Evolutionary conservation across 2,888 invertebrate genomes (phyloP).

Genomic region (Ichneumoninae sp.): DNA sequence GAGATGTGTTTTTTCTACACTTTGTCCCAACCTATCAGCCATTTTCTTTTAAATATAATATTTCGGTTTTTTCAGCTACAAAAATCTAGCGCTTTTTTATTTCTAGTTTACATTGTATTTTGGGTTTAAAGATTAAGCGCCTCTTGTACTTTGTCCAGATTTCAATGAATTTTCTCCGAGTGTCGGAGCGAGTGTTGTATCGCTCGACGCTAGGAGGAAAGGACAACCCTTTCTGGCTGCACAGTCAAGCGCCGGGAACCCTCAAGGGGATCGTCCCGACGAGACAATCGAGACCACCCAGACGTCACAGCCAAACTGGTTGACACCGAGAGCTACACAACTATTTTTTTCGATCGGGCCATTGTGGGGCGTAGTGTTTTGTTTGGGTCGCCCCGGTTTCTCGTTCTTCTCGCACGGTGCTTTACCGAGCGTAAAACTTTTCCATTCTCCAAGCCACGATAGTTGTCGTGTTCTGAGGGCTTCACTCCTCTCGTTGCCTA

Average conservation of each 20-base stretch:
- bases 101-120: neutral
- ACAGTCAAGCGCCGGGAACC: conserved; percentile 53
- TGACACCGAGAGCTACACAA: conserved; percentile 77
- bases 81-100: too few relatives aligned
- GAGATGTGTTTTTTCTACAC: neutral
- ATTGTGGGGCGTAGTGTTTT: conserved; percentile 30
- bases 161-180: conserved; percentile 43
- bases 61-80: neutral
- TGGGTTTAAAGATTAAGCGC: neutral
- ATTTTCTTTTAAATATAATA: neutral
- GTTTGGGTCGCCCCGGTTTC: conserved; percentile 62
- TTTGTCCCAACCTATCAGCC: neutral
- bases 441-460: conserved; percentile 80
- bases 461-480: conserved; percentile 74
- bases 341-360: conserved; percentile 66
- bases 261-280: conserved; percentile 35
- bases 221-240: conserved; percentile 56
- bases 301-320: conserved; percentile 75
- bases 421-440: conserved; percentile 83
- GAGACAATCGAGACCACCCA: conserved; percentile 72
- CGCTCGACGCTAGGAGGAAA: conserved; percentile 27
- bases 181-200: conserved; percentile 49
- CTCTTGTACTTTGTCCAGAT: neutral
- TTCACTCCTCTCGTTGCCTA: conserved; percentile 73
- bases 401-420: conserved; percentile 70